Percentiles rank a stretch among this genome's conserved stretches.
Evolutionary conservation across 2,113 vertebrate species (phyloP).

Genomic region (Henicopernis longicauda): DNA sequence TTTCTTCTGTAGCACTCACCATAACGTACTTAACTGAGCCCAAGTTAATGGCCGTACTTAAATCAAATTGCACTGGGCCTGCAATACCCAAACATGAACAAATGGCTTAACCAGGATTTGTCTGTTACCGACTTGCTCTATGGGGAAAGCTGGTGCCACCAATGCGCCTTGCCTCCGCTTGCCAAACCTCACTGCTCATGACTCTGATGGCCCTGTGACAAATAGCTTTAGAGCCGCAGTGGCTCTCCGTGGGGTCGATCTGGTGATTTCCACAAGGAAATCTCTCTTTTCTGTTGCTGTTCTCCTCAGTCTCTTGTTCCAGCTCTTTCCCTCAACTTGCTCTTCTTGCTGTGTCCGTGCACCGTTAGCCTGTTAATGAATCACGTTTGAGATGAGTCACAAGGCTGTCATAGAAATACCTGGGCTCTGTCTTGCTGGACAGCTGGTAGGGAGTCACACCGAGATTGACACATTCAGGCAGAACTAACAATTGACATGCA

Average conservation of each 20-base stretch:
- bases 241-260: background rate
- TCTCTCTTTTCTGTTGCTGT: background rate
- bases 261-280: background rate
- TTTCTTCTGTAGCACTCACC: background rate
- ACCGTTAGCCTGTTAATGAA: background rate
- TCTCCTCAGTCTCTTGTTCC: background rate
- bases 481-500: background rate
- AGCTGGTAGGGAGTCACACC: background rate
- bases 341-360: background rate
- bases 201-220: background rate
- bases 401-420: background rate
- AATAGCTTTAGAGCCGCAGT: background rate
- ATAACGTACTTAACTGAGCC: background rate
- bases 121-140: background rate
- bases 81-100: background rate
- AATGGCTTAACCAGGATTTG: background rate
- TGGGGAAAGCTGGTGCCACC: accelerated
- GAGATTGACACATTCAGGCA: background rate
- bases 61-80: background rate
- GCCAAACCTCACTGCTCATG: background rate
- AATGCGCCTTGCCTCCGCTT: background rate
- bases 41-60: background rate
- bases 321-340: background rate
- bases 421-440: background rate
- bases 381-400: background rate